phyloP scores from a whole-genome alignment of 2,888 invertebrate genomes.

The Drosophila mettleri region DNA sequence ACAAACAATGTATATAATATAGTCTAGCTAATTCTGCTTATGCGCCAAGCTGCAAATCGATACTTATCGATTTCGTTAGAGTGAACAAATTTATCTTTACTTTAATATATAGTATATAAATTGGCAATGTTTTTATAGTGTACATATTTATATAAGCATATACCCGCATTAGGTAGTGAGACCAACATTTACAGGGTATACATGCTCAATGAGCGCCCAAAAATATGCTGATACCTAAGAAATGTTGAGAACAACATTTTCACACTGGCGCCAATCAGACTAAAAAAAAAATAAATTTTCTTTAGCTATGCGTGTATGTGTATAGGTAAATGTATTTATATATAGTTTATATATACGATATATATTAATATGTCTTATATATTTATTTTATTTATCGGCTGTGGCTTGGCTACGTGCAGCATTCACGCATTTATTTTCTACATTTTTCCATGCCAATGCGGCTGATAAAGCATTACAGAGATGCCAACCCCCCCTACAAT shows the following conservation, averaged over 20 bases:
- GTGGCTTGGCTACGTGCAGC: conserved; percentile 56
- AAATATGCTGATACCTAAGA: conserved; percentile 19
- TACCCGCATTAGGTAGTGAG: too few species aligned
- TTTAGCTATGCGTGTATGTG: not conserved
- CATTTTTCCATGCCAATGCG: conserved; percentile 36
- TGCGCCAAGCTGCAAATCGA: not conserved
- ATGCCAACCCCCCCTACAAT: not conserved
- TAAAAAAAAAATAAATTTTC: not conserved
- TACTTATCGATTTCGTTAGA: conserved; percentile 1
- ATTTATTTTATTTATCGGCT: conserved; percentile 15
- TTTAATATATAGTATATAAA: too few species aligned
- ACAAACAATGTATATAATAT: too few species aligned
- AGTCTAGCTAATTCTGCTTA: too few species aligned
- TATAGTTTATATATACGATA: not conserved
- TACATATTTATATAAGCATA: too few species aligned
- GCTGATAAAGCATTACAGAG: conserved; percentile 60
- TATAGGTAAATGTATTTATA: not conserved
- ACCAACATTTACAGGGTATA: not conserved
- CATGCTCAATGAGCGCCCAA: conserved; percentile 15
- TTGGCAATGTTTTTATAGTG: too few species aligned
- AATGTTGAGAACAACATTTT: conserved; percentile 23
- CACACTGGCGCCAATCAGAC: conserved; percentile 11
- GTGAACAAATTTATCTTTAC: too few species aligned
- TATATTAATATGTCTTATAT: not conserved
- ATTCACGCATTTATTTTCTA: conserved; percentile 20